phyloP scores from a whole-genome alignment of 2,113 vertebrate species.

The Physeter macrocephalus region DNA sequence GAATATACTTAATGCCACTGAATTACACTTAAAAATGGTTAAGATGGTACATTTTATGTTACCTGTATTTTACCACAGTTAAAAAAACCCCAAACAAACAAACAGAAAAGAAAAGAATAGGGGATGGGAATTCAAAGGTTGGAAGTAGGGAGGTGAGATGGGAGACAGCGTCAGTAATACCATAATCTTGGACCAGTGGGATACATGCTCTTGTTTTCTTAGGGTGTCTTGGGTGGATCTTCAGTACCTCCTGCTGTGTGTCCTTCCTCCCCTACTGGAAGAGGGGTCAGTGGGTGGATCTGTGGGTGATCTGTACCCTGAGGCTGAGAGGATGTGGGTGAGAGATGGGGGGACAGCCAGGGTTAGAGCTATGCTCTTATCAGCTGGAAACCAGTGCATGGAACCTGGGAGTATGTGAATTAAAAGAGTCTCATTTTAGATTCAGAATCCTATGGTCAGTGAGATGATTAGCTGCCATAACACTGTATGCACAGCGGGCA shows the following conservation, averaged over 20 bases:
- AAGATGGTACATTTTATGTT: background rate
- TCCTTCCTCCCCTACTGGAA: background rate
- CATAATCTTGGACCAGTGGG: background rate
- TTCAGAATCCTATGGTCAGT: background rate
- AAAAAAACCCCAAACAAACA: background rate
- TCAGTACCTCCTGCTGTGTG: too few species aligned
- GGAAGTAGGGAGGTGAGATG: background rate
- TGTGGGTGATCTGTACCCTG: background rate
- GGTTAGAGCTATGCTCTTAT: background rate
- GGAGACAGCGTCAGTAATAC: background rate
- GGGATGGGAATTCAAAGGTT: background rate
- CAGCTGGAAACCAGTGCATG: background rate
- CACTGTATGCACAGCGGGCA: fast-evolving
- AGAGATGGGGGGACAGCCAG: background rate
- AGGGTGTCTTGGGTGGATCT: background rate
- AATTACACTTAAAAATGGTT: background rate
- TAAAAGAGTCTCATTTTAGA: background rate
- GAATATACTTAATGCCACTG: background rate
- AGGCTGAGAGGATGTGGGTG: background rate
- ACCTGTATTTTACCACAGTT: background rate
- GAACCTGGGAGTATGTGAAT: background rate
- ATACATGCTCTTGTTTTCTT: background rate
- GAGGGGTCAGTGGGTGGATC: background rate
- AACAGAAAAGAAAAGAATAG: background rate
- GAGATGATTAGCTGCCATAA: background rate